Evolutionary conservation across 1,140 invertebrate species (phyloP).

Genomic region (Pectinophora gossypiella): DNA sequence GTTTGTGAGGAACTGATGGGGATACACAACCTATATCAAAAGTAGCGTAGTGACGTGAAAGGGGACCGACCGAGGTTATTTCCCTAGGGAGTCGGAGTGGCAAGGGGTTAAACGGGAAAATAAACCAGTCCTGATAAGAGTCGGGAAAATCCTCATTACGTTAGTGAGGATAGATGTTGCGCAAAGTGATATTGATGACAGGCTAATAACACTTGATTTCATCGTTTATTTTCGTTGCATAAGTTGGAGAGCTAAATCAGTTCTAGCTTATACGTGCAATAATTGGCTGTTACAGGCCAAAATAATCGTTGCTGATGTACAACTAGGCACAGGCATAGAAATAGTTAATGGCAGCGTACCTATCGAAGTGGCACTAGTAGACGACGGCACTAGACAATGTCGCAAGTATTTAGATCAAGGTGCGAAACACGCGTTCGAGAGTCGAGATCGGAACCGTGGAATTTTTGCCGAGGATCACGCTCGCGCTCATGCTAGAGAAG

Average conservation of each 20-base stretch:
- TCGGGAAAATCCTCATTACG: background rate
- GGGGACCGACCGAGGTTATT: conserved; percentile 29
- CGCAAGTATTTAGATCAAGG: conserved; percentile 73
- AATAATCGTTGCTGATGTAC: conserved; percentile 18
- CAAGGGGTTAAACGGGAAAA: conserved; percentile 19
- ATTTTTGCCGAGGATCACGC: conserved; percentile 56
- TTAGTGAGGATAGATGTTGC: background rate
- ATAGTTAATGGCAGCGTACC: background rate
- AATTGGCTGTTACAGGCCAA: conserved; percentile 7
- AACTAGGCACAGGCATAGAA: too few relatives aligned
- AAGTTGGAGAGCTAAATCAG: background rate
- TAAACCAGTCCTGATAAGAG: background rate
- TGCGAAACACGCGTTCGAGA: conserved; percentile 63
- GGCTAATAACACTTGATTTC: background rate
- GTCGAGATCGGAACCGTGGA: conserved; percentile 52
- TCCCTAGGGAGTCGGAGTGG: conserved; percentile 23
- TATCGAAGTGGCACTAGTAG: background rate
- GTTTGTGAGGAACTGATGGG: background rate
- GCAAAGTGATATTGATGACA: background rate
- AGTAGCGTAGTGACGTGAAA: conserved; percentile 16
- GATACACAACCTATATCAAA: conserved; percentile 14
- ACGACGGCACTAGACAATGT: conserved; percentile 60
- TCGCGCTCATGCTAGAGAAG: conserved; percentile 24
- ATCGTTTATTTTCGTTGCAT: background rate
- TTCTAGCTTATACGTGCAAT: background rate